Evolutionary conservation across 2,113 vertebrate species (phyloP).

Genomic region (Paracanthobrama guichenoti): DNA sequence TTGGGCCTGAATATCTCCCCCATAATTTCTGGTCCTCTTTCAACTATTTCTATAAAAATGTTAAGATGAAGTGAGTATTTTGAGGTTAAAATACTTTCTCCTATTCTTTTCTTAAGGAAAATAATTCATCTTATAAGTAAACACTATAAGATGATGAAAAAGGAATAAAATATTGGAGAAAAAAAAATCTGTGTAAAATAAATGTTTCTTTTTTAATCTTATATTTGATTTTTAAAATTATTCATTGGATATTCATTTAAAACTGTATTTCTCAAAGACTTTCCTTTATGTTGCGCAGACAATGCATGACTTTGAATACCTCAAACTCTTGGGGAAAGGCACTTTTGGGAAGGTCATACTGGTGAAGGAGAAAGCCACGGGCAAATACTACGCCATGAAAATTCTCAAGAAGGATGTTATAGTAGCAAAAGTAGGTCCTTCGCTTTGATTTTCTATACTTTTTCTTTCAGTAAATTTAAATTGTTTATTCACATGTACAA

Average conservation of each 20-base stretch:
- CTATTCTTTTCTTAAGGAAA: too few species aligned
- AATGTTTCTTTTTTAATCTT: not conserved
- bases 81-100: too few species aligned
- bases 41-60: not conserved
- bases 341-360: constrained; percentile 72
- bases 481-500: not conserved
- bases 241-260: not conserved
- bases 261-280: constrained; percentile 46
- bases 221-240: not conserved
- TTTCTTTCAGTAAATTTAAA: not conserved
- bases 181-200: not conserved
- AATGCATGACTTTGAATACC: constrained; percentile 98
- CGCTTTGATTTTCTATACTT: not conserved
- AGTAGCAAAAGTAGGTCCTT: constrained; percentile 89
- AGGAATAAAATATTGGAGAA: too few species aligned
- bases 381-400: constrained; percentile 96
- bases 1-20: too few species aligned
- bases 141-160: too few species aligned
- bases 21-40: not conserved
- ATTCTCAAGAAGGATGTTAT: constrained; percentile 98
- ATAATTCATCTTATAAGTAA: too few species aligned
- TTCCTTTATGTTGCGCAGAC: constrained; percentile 76
- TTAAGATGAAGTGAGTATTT: not conserved
- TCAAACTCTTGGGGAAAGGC: constrained; percentile 96
- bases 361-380: constrained; percentile 97